phyloP scores from a whole-genome alignment of 2,888 invertebrate genomes.

The Cactoblastis cactorum region DNA sequence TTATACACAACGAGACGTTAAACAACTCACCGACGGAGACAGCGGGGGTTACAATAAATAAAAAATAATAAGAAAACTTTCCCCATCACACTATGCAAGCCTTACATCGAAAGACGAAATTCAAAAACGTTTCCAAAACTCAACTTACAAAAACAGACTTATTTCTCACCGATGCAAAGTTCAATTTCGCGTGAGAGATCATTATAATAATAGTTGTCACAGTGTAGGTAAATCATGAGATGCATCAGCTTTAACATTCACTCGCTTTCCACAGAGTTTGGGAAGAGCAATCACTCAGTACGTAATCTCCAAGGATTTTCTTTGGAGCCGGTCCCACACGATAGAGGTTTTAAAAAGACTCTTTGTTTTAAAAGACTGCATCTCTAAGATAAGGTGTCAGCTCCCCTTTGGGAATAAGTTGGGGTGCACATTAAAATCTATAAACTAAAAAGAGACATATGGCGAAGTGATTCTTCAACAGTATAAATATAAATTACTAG shows the following conservation, averaged over 20 bases:
- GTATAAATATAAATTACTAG: too few relatives aligned
- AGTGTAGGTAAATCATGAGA: constrained; percentile 56
- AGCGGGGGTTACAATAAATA: constrained; percentile 70
- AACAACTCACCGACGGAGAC: constrained; percentile 42
- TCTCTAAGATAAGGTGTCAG: constrained; percentile 54
- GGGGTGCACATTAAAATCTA: constrained; percentile 38
- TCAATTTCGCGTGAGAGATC: constrained; percentile 22
- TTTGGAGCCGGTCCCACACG: constrained; percentile 37
- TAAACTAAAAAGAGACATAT: constrained; percentile 20
- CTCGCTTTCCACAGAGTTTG: constrained; percentile 61
- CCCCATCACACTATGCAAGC: constrained; percentile 58
- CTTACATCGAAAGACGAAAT: constrained; percentile 53
- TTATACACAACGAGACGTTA: constrained; percentile 30
- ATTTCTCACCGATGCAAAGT: constrained; percentile 29
- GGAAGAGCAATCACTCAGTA: constrained; percentile 74
- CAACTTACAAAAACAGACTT: constrained; percentile 30
- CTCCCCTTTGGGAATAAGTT: constrained; percentile 38
- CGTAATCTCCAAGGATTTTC: constrained; percentile 75
- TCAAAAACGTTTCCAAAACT: constrained; percentile 42
- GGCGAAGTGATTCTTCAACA: not conserved
- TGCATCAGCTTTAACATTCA: constrained; percentile 61
- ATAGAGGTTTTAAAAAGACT: too few relatives aligned
- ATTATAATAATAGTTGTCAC: constrained; percentile 31
- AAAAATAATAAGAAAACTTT: constrained; percentile 77
- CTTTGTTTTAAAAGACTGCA: constrained; percentile 64